Percentiles rank a stretch among this genome's conserved stretches.
Conservation (phyloP, 2,797 vertebrate species). For the Clarias fuscus region DNA sequence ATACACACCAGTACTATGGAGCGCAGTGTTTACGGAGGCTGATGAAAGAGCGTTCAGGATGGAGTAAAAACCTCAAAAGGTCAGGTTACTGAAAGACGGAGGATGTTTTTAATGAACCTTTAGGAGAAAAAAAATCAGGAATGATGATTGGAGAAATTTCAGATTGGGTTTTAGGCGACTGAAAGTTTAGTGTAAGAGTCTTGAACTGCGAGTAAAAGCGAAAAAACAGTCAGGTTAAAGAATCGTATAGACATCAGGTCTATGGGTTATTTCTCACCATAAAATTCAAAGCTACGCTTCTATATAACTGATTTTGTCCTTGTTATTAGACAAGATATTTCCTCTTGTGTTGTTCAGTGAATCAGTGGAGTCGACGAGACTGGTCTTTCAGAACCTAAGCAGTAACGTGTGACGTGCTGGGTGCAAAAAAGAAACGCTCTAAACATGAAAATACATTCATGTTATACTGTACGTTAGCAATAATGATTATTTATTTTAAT, state of each 20-base stretch:
- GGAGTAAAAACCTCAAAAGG: constrained; percentile 37
- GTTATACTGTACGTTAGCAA: background rate
- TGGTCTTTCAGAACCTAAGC: background rate
- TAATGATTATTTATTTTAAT: background rate
- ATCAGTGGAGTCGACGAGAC: background rate
- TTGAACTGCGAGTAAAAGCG: background rate
- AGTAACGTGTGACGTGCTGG: background rate
- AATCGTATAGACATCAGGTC: background rate
- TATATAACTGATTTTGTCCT: background rate
- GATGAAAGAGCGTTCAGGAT: constrained; percentile 24
- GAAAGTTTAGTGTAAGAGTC: background rate
- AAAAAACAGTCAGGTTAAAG: background rate
- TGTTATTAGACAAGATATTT: background rate
- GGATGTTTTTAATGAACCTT: constrained; percentile 19
- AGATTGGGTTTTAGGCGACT: background rate
- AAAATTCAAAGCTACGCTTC: background rate
- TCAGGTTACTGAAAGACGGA: constrained; percentile 22
- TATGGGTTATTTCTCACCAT: background rate
- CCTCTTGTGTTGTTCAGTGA: background rate
- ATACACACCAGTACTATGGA: constrained; percentile 17
- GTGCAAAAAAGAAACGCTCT: background rate
- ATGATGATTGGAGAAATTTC: background rate
- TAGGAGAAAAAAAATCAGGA: background rate
- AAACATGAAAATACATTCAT: background rate
- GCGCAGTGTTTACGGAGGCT: constrained; percentile 40